phyloP scores from a whole-genome alignment of 2,113 vertebrate species.

The Astur gentilis region DNA sequence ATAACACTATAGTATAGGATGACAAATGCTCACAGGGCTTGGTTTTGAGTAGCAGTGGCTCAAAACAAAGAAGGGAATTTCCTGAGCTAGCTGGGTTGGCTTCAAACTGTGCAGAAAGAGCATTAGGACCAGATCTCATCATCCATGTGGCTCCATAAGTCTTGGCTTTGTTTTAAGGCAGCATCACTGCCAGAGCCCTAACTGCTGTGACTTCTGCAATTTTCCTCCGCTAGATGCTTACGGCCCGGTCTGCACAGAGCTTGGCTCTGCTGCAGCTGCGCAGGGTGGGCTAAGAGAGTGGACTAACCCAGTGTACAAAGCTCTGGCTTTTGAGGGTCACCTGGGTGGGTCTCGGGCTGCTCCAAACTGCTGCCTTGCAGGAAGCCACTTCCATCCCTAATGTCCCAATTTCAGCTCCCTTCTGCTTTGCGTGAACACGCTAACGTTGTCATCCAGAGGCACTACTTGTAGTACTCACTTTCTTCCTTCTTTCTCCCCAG shows the following conservation, averaged over 20 bases:
- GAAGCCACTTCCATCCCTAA: neutral
- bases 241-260: neutral
- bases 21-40: neutral
- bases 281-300: neutral
- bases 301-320: neutral
- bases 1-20: neutral
- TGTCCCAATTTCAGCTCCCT: neutral
- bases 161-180: neutral
- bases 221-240: neutral
- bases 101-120: neutral
- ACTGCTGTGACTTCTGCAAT: neutral
- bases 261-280: neutral
- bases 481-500: conserved; percentile 50
- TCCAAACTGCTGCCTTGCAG: neutral
- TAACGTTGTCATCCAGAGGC: neutral
- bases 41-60: neutral
- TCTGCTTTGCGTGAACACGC: neutral
- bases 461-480: neutral
- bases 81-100: neutral
- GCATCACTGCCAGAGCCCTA: neutral
- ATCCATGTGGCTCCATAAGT: neutral
- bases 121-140: neutral
- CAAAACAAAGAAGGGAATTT: neutral
- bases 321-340: neutral
- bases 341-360: neutral